phyloP scores from a whole-genome alignment of 2,113 vertebrate genomes.

The Poeciliopsis retropinna region DNA sequence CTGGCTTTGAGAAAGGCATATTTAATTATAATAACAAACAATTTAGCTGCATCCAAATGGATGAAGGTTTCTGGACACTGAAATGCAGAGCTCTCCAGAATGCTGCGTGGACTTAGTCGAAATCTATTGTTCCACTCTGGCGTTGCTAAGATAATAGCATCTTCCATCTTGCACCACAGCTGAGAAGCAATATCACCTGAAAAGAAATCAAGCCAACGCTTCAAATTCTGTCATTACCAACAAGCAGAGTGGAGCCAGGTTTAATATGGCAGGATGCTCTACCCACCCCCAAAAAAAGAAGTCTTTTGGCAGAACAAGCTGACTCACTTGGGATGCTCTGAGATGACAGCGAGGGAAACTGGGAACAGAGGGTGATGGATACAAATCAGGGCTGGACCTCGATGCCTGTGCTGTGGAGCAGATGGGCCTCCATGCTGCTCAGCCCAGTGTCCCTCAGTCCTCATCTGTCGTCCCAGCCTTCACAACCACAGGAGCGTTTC shows the following conservation, averaged over 20 bases:
- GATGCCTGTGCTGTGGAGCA: conserved; percentile 48
- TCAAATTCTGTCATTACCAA: conserved; percentile 40
- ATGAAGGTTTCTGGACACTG: conserved; percentile 6
- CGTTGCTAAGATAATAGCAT: conserved; percentile 14
- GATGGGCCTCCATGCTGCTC: conserved; percentile 67
- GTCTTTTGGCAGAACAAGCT: conserved; percentile 46
- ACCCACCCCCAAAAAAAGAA: conserved; percentile 26
- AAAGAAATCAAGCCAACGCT: conserved; percentile 7
- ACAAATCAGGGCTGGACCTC: conserved; percentile 18
- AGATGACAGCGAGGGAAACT: conserved; percentile 47
- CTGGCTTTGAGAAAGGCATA: conserved; percentile 9
- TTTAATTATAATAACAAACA: conserved; percentile 38
- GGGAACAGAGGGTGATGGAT: conserved; percentile 57
- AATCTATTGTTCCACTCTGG: conserved; percentile 16
- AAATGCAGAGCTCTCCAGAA: conserved; percentile 16
- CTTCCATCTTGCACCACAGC: conserved; percentile 1
- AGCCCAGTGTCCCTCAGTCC: conserved; percentile 39
- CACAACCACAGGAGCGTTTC: conserved; percentile 54
- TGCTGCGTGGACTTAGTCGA: conserved; percentile 25
- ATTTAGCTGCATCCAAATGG: conserved; percentile 8
- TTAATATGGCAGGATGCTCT: conserved; percentile 56
- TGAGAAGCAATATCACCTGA: conserved; percentile 12
- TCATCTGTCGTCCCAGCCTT: conserved; percentile 54
- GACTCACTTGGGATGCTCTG: conserved; percentile 28
- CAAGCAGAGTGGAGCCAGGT: conserved; percentile 53